Evolutionary conservation across 2,888 invertebrate genomes (phyloP).

Genomic region (Tanypteryx hageni): DNA sequence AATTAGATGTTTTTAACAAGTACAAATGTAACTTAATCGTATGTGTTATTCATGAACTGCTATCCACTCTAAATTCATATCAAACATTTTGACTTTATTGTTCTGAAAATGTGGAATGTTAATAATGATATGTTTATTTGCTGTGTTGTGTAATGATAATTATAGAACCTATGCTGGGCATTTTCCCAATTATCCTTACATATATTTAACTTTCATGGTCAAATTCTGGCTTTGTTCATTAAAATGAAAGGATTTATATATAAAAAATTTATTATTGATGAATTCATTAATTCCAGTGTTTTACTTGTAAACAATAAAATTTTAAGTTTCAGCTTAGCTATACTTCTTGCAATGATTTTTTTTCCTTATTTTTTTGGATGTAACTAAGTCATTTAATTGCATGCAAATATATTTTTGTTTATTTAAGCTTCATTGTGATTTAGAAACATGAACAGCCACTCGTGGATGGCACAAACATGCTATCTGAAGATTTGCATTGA

Average conservation of each 20-base stretch:
- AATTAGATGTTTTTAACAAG: conserved; percentile 54
- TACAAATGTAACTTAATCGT: conserved; percentile 64
- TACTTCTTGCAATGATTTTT: not conserved
- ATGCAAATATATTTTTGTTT: not conserved
- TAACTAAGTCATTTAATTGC: not conserved
- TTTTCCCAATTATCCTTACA: conserved; percentile 27
- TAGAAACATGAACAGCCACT: conserved; percentile 35
- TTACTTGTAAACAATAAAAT: not conserved
- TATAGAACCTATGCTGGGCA: conserved; percentile 45
- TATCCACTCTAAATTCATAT: conserved; percentile 62
- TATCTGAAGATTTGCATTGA: conserved; percentile 18
- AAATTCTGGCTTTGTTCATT: conserved; percentile 26
- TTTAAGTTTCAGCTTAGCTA: not conserved
- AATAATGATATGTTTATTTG: conserved; percentile 41
- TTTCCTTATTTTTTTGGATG: conserved; percentile 21
- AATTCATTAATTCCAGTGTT: conserved; percentile 14
- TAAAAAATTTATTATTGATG: not conserved
- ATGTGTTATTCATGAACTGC: conserved; percentile 61
- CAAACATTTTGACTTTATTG: conserved; percentile 39
- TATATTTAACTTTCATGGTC: not conserved
- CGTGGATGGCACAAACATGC: conserved; percentile 22
- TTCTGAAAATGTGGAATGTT: conserved; percentile 53
- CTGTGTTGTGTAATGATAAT: conserved; percentile 42
- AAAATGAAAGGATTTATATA: not conserved
- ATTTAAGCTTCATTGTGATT: conserved; percentile 5